phyloP scores from a whole-genome alignment of 2,797 vertebrate species.

The Aquila chrysaetos region DNA sequence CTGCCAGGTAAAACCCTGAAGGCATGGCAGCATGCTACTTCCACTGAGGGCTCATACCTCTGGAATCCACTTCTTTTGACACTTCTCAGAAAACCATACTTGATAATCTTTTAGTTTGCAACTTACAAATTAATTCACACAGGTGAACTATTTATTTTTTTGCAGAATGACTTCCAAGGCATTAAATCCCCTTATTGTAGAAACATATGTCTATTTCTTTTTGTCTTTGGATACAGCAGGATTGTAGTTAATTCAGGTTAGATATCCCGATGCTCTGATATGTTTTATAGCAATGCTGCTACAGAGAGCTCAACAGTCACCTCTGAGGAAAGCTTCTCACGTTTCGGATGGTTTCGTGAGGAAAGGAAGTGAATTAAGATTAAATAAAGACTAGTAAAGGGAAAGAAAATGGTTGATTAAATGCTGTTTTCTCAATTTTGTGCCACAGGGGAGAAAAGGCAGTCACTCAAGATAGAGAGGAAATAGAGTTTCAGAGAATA shows the following conservation, averaged over 20 bases:
- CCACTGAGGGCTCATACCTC: background rate
- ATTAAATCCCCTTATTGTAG: background rate
- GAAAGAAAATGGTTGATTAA: background rate
- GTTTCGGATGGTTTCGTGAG: background rate
- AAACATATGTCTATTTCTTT: background rate
- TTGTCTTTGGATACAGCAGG: background rate
- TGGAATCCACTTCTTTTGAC: background rate
- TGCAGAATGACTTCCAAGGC: background rate
- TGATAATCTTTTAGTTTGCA: background rate
- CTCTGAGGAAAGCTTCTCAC: background rate
- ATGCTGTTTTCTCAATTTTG: background rate
- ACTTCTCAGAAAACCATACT: background rate
- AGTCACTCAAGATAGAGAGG: background rate
- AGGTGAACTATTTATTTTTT: background rate
- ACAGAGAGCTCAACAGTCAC: background rate
- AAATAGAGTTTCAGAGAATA: background rate
- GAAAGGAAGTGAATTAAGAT: background rate
- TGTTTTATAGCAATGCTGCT: background rate
- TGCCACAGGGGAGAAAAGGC: background rate
- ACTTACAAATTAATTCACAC: background rate
- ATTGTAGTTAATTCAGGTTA: background rate
- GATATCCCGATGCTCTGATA: background rate
- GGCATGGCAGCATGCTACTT: background rate
- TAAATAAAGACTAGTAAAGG: background rate
- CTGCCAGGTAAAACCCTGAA: background rate